Percentiles rank a stretch among this genome's conserved stretches.
Evolutionary conservation across 2,888 invertebrate species (phyloP).

Genomic region (Oasisia sp.): DNA sequence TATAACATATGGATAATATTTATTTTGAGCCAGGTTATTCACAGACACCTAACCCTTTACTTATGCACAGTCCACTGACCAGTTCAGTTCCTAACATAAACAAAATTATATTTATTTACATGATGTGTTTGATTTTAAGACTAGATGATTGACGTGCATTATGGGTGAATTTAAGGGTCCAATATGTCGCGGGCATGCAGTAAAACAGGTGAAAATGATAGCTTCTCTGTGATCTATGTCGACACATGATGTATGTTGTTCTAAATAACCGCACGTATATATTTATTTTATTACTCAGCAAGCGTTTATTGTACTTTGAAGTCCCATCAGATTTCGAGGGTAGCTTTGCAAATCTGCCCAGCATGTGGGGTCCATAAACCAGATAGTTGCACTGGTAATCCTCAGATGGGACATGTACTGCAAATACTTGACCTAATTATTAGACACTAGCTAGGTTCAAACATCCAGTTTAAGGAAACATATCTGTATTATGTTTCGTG

Average conservation of each 20-base stretch:
- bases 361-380: background rate
- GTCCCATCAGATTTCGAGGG: background rate
- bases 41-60: background rate
- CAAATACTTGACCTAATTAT: background rate
- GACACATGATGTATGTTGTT: background rate
- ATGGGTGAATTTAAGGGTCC: background rate
- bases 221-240: background rate
- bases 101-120: background rate
- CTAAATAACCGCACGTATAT: background rate
- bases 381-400: background rate
- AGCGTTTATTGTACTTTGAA: background rate
- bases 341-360: background rate
- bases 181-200: background rate
- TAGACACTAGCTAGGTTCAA: background rate
- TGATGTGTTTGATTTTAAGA: background rate
- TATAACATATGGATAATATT: too few species aligned
- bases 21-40: background rate
- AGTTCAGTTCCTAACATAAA: background rate
- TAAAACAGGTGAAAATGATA: background rate
- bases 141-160: background rate
- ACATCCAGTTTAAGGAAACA: too few species aligned
- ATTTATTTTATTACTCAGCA: background rate
- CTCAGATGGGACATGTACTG: background rate
- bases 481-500: too few species aligned
- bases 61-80: background rate